Evolutionary conservation across 2,797 vertebrate species (phyloP).

Genomic region (Enoplosus armatus): DNA sequence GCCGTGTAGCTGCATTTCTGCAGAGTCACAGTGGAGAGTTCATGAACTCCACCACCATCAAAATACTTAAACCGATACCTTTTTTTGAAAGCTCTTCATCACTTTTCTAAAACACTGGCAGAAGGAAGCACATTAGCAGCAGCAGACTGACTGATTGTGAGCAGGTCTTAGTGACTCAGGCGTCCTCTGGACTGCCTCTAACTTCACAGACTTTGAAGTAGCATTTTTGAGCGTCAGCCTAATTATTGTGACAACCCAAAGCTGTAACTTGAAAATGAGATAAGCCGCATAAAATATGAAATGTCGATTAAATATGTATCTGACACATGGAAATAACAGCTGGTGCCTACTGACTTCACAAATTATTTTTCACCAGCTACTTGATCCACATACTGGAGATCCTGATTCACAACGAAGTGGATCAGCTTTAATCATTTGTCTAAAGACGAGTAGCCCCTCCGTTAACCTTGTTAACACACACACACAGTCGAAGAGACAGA

Average conservation of each 20-base stretch:
- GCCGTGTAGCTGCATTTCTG: not conserved
- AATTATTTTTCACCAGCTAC: too few relatives aligned
- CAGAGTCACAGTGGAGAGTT: not conserved
- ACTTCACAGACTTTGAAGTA: not conserved
- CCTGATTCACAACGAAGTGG: too few relatives aligned
- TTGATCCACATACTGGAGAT: too few relatives aligned
- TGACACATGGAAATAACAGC: too few relatives aligned
- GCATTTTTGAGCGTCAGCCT: not conserved
- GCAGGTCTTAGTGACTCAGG: slow-evolving; percentile 3
- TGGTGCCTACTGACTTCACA: not conserved
- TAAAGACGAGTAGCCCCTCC: not conserved
- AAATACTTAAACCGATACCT: not conserved
- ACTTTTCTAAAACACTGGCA: not conserved
- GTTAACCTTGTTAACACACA: not conserved
- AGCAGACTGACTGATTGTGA: not conserved
- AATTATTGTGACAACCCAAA: not conserved
- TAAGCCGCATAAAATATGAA: not conserved
- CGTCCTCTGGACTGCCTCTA: not conserved
- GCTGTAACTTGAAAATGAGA: not conserved
- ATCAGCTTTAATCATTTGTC: too few relatives aligned
- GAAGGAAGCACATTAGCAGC: not conserved
- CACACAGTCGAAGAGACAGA: too few relatives aligned
- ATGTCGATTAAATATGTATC: not conserved
- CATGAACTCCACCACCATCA: too few relatives aligned
- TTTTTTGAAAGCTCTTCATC: not conserved